Evolutionary conservation across 1,140 invertebrate species (phyloP), one percentile per base, ranked within the genome.

Genomic region (Drosophila pseudoobscura): DNA sequence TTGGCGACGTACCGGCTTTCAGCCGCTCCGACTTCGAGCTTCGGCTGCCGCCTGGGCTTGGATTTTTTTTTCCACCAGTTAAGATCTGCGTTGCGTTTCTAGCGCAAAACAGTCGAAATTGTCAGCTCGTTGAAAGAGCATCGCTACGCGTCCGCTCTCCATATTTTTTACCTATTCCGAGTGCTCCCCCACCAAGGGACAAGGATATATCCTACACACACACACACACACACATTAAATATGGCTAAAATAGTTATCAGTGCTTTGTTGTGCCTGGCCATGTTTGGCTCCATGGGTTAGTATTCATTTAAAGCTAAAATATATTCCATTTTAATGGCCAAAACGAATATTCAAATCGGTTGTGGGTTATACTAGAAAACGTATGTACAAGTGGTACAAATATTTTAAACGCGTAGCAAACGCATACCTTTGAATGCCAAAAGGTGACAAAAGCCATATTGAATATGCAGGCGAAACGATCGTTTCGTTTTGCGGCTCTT

Each of bases 261-360:
- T 90, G 89, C 79, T 76, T 70, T 89, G 15, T 51, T 91, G 79
- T 90, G 89, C 59, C 43, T 91, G 41, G 84, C 89, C 85, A 80
- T 90, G 89, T 88, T 89, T 75, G 80, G 89, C 82, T 89, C 89
- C 6, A 64, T 90, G 72, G 89, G 89, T 91, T 80, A 91, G 89
- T 91, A 90, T 68, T 44, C 22, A 11, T 15, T 35, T 26, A 22
- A 46, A 7, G 2, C 20, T 31, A n/a, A 15, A 50, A 26, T 29
- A 47, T 47, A 13, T 39, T 5, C 35, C 31, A 31, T 31, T 31
- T 65, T 52, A 50, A 49, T 53, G 13, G 20, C n/a, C 35, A 31
- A 78, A 80, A 73, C 64, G 31, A 76, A 44, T 15, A 59, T 41
- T 53, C 5, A 59, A 69, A 60, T 49, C 59, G 66, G 78, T 52